phyloP scores from a whole-genome alignment of 2,113 vertebrate genomes.

The Ophthalmolycus amberensis region DNA sequence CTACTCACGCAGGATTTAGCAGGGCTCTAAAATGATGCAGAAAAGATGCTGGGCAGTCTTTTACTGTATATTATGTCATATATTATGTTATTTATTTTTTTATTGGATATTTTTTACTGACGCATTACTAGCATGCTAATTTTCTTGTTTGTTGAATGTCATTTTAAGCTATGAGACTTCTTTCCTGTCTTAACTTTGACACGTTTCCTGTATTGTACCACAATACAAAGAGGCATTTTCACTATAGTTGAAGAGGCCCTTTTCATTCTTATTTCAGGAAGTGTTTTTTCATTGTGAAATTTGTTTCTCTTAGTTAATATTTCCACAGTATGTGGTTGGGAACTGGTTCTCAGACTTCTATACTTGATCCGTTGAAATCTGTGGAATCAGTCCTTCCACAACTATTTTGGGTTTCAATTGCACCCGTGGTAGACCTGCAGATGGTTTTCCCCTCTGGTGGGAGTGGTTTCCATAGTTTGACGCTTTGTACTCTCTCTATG shows the following conservation, averaged over 20 bases:
- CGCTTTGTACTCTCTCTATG: no score
- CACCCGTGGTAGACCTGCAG: neutral
- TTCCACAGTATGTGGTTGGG: no score
- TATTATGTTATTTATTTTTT: neutral
- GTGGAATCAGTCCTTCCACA: neutral
- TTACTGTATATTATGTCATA: no score
- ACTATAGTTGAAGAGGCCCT: neutral
- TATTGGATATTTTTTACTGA: neutral
- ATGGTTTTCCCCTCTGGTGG: neutral
- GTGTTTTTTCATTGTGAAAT: no score
- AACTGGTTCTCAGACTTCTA: neutral
- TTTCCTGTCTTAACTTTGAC: neutral
- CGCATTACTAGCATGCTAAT: no score
- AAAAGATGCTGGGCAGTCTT: no score
- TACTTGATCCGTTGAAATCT: neutral
- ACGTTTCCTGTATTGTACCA: neutral
- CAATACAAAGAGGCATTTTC: no score
- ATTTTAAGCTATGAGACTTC: neutral
- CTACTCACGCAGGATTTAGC: neutral
- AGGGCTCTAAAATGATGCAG: no score
- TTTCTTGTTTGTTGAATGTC: neutral
- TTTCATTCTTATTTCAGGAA: neutral
- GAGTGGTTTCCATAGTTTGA: neutral
- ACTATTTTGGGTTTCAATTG: neutral
- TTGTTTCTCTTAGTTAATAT: no score